These are phyloP conservation scores for Hyles euphorbiae DNA, from an alignment of 1,140 invertebrate genomes.

Conservation along the genomic window DNA sequence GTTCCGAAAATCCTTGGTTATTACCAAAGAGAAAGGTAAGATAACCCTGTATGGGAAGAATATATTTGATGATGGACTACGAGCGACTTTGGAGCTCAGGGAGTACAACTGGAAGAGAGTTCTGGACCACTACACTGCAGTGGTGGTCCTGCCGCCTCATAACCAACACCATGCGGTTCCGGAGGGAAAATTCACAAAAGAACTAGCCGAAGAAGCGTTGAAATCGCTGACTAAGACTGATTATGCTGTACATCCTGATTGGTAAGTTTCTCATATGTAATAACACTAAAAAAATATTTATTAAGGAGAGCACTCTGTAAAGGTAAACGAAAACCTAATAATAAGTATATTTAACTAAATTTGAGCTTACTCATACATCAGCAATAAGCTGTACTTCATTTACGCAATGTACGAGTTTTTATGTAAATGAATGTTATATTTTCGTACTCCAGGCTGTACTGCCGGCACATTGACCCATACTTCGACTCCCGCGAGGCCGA, in stretches of 20 bases:
- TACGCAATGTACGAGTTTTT: too few relatives aligned
- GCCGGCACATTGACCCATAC: constrained; percentile 53
- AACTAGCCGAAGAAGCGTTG: constrained; percentile 44
- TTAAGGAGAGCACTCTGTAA: too few relatives aligned
- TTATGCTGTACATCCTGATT: constrained; percentile 57
- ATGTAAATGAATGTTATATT: neutral
- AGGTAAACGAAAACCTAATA: too few relatives aligned
- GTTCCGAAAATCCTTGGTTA: constrained; percentile 51
- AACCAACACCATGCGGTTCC: constrained; percentile 33
- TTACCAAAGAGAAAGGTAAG: constrained; percentile 39
- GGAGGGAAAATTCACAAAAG: constrained; percentile 36
- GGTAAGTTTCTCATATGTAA: constrained; percentile 30
- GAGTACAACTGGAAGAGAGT: constrained; percentile 60
- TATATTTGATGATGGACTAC: constrained; percentile 51
- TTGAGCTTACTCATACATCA: too few relatives aligned
- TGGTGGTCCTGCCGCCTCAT: constrained; percentile 46
- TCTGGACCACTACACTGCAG: constrained; percentile 53
- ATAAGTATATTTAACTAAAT: too few relatives aligned
- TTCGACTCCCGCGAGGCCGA: constrained; percentile 42
- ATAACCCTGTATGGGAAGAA: constrained; percentile 44
- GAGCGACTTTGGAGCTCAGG: constrained; percentile 40
- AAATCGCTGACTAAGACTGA: constrained; percentile 43
- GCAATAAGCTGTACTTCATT: too few relatives aligned
- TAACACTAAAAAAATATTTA: too few relatives aligned
- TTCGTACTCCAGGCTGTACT: constrained; percentile 49